Conservation (phyloP, 2,888 invertebrate genomes). For the Holacanthella duospinosa region DNA sequence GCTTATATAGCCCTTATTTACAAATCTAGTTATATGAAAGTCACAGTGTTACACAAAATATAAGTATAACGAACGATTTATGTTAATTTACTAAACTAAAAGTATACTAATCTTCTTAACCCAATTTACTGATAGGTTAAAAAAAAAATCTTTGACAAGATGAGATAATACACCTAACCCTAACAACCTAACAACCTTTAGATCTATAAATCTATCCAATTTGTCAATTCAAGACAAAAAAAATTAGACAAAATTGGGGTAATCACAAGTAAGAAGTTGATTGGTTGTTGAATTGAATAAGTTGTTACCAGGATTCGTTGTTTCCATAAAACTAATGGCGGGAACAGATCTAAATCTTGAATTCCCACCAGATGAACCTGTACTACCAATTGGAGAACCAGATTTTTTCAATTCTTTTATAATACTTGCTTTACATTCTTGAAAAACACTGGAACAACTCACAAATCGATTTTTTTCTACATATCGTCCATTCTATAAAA, state of each 20-base stretch:
- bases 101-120: too few relatives aligned
- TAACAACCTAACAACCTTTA: too few relatives aligned
- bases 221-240: background rate
- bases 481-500: constrained; percentile 11
- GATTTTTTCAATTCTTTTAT: constrained; percentile 33
- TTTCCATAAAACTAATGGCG: constrained; percentile 51
- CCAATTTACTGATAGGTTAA: too few relatives aligned
- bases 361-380: constrained; percentile 5
- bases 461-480: constrained; percentile 23
- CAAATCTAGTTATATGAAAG: too few relatives aligned
- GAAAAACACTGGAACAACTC: constrained; percentile 34
- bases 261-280: background rate
- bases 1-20: too few relatives aligned
- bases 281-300: background rate
- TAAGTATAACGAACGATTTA: background rate
- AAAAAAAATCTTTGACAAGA: too few relatives aligned
- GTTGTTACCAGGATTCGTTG: background rate
- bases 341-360: constrained; percentile 50
- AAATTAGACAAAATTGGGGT: background rate
- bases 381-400: constrained; percentile 4
- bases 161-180: too few relatives aligned
- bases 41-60: too few relatives aligned
- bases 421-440: constrained; percentile 34
- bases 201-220: too few relatives aligned
- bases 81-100: too few relatives aligned